A percentile compares a stretch with the other conserved stretches of the same genome.
These are phyloP conservation scores for Oxytorus armatus DNA, from an alignment of 2,888 invertebrate genomes.

Conservation along the genomic window DNA sequence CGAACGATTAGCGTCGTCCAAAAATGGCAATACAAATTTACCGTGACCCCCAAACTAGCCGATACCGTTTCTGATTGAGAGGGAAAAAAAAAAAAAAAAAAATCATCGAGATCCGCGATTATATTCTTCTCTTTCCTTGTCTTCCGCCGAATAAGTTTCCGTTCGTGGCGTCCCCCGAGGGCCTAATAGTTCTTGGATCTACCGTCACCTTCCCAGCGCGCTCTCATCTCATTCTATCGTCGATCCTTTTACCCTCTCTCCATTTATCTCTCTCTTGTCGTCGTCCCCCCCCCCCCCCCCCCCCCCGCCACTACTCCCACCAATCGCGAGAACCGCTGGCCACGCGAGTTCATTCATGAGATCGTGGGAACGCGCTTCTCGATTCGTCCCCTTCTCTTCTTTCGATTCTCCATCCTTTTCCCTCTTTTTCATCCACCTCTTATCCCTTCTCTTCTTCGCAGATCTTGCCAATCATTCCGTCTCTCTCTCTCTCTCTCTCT, in stretches of 20 bases:
- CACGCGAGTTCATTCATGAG: conserved; percentile 85
- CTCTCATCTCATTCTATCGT: conserved; percentile 20
- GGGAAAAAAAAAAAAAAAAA: conserved; percentile 2
- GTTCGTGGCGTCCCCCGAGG: conserved; percentile 39
- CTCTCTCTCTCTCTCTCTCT: conserved; percentile 53
- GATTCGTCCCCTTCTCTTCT: conserved; percentile 75
- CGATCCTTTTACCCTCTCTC: conserved; percentile 9
- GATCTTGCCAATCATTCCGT: conserved; percentile 1
- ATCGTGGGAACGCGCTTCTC: conserved; percentile 83
- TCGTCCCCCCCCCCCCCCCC: conserved; percentile 33
- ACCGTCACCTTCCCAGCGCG: conserved; percentile 35
- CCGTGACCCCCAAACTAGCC: conserved; percentile 22
- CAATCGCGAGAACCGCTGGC: conserved; percentile 73
- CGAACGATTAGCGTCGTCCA: background rate
- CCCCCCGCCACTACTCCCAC: conserved; percentile 72
- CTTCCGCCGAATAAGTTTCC: conserved; percentile 24
- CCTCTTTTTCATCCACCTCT: conserved; percentile 46
- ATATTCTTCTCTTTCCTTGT: conserved; percentile 10
- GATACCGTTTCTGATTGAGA: conserved; percentile 8
- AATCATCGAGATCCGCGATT: conserved; percentile 23
- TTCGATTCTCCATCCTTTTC: background rate
- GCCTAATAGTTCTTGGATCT: conserved; percentile 34
- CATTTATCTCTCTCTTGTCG: conserved; percentile 42
- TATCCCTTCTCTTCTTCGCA: conserved; percentile 49
- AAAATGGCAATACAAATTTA: conserved; percentile 21